These are phyloP conservation scores for Patagioenas fasciata DNA, from an alignment of 2,113 vertebrate genomes.

Conservation along the genomic window DNA sequence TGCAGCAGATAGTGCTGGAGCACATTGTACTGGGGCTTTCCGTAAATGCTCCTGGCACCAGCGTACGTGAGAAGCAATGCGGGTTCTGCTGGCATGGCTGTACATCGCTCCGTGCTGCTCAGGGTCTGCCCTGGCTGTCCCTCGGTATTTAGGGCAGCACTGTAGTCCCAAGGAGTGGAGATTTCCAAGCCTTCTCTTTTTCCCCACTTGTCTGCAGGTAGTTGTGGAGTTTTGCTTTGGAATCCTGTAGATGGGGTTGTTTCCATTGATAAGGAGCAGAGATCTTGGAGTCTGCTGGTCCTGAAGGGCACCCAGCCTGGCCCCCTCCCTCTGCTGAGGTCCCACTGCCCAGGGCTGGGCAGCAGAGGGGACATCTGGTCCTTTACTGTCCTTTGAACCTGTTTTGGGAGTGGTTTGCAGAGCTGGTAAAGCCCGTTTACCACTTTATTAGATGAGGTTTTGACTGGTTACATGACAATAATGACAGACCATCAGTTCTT, in stretches of 20 bases:
- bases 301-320: background rate
- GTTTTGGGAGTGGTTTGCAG: background rate
- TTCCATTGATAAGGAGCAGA: fast-evolving
- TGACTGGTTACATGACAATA: background rate
- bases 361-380: background rate
- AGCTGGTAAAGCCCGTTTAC: background rate
- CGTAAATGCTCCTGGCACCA: background rate
- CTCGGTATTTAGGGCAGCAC: background rate
- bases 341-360: background rate
- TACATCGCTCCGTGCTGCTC: background rate
- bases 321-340: background rate
- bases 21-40: background rate
- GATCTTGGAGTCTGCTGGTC: background rate
- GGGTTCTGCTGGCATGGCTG: background rate
- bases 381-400: background rate
- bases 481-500: background rate
- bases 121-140: background rate
- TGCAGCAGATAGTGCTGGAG: conserved; percentile 47
- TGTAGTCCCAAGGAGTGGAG: background rate
- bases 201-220: background rate
- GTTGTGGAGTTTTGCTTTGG: background rate
- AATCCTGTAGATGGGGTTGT: background rate
- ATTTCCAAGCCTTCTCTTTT: background rate
- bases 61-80: background rate
- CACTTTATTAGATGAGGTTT: background rate